Base-by-base conservation (phyloP, 2,888 invertebrate species). In the Tethea ocularis region DNA sequence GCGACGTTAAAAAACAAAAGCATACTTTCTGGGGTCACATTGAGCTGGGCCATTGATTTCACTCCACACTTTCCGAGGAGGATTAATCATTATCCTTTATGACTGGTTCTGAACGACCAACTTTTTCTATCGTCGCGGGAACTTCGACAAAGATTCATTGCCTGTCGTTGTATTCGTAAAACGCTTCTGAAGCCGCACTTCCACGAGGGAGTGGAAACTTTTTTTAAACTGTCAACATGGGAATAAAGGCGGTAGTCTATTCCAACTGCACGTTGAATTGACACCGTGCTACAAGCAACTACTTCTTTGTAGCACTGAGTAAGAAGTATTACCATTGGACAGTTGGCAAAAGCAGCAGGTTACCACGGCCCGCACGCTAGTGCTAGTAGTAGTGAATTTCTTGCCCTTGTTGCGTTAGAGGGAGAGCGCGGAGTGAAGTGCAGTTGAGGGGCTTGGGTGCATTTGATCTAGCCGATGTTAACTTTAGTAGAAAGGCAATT, bases 121-220 rank as follows among this genome's bases (percentile, higher is more conserved):
- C 71, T 80, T 81, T 78, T 76, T 75, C 74, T 72, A 75, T 78
- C 72, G 69, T 63, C 65, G 64, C 57, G 65, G 46, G 63, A 80
- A 81, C 71, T 84, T 74, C 69, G 77, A 79, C 79, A 68, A 73
- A 78, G 83, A 83, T 83, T 78, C 83, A 82, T 81, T 69, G 78
- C 68, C 69, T 66, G 65, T 71, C 73, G 70, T 69, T 73, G 74
- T 76, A 69, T 72, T 74, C 72, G 68, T 71, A 71, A 75, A 72
- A 67, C 71, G 75, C 72, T 80, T 69, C 65, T 67, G 75, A 33
- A 68, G 70, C 70, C 66, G 61, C 67, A 66, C 62, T 66, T 33
- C 69, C 62, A 63, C 71, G 71, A 73, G 67, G 62, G 58, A 60
- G 62, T 67, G 64, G 56, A 62, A 69, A 77, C 77, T 70, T 77